These are phyloP conservation scores for Phycodurus eques DNA, from an alignment of 2,113 vertebrate genomes.

Conservation along the genomic window DNA sequence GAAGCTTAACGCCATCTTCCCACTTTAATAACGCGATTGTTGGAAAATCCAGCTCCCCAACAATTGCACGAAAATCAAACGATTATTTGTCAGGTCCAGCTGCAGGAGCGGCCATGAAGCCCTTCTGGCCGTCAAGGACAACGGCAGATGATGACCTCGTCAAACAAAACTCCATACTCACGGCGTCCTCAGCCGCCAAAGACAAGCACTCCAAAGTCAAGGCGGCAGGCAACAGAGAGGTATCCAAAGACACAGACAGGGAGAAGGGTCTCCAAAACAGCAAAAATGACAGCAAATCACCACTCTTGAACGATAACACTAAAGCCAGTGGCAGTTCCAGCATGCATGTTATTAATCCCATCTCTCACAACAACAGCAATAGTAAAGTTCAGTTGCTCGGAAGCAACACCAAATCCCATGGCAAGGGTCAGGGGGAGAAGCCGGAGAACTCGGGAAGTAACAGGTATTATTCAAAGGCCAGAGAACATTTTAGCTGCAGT, in stretches of 20 bases:
- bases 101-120: constrained; percentile 58
- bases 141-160: constrained; percentile 61
- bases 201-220: constrained; percentile 74
- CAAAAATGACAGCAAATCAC: constrained; percentile 59
- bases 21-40: constrained; percentile 72
- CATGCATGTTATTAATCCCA: constrained; percentile 38
- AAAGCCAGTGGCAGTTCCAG: constrained; percentile 56
- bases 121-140: constrained; percentile 60
- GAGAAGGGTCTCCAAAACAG: constrained; percentile 65
- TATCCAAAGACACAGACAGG: constrained; percentile 66
- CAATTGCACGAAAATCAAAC: constrained; percentile 64
- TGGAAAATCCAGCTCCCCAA: constrained; percentile 60
- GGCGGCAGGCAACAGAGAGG: constrained; percentile 62
- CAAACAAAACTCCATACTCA: constrained; percentile 60
- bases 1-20: constrained; percentile 64
- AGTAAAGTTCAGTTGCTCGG: constrained; percentile 54
- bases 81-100: constrained; percentile 59
- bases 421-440: constrained; percentile 63
- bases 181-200: constrained; percentile 67
- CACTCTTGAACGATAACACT: constrained; percentile 62
- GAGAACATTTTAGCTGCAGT: constrained; percentile 62
- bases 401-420: constrained; percentile 63
- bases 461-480: constrained; percentile 72
- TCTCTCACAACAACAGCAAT: constrained; percentile 62
- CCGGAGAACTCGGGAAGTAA: constrained; percentile 70